phyloP scores from a whole-genome alignment of 2,888 invertebrate genomes.

The Cecidostiba fungosa region DNA sequence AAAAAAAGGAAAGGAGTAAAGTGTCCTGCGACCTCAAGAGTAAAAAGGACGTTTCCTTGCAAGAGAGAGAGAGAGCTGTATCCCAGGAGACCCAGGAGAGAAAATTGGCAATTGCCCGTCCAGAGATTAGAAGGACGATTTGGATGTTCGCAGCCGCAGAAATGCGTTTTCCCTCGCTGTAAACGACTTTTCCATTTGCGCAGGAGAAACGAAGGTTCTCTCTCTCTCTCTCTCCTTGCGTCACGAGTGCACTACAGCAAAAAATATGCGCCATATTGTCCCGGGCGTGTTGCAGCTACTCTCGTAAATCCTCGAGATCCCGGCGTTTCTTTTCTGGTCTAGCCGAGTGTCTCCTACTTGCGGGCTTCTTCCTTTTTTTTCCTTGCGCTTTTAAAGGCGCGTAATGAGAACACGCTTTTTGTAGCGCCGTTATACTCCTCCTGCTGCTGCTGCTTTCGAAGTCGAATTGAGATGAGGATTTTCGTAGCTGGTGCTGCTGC shows the following conservation, averaged over 20 bases:
- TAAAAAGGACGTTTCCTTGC: neutral
- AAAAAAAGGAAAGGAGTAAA: neutral
- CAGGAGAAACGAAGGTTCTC: neutral
- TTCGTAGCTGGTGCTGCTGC: neutral
- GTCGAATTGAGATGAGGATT: constrained; percentile 8
- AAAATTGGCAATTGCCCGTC: constrained; percentile 57
- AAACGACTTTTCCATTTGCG: constrained; percentile 57
- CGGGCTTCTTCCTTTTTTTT: neutral
- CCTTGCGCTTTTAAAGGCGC: neutral
- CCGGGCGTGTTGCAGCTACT: neutral
- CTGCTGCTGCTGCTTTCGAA: neutral
- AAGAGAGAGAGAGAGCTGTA: neutral
- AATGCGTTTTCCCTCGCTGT: constrained; percentile 12
- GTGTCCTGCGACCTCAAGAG: neutral
- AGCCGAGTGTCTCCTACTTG: constrained; percentile 1
- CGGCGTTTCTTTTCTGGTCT: neutral
- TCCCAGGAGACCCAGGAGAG: neutral
- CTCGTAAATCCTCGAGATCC: neutral
- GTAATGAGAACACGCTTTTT: neutral
- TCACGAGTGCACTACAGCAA: constrained; percentile 1
- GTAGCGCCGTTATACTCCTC: too few species aligned
- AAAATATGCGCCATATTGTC: constrained; percentile 31
- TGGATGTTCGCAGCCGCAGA: neutral
- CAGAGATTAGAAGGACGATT: constrained; percentile 55
- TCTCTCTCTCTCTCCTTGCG: neutral